Evolutionary conservation across 2,113 vertebrate genomes (phyloP), one percentile per base, ranked within the genome.

Genomic region (Hirundichthys speculiger): DNA sequence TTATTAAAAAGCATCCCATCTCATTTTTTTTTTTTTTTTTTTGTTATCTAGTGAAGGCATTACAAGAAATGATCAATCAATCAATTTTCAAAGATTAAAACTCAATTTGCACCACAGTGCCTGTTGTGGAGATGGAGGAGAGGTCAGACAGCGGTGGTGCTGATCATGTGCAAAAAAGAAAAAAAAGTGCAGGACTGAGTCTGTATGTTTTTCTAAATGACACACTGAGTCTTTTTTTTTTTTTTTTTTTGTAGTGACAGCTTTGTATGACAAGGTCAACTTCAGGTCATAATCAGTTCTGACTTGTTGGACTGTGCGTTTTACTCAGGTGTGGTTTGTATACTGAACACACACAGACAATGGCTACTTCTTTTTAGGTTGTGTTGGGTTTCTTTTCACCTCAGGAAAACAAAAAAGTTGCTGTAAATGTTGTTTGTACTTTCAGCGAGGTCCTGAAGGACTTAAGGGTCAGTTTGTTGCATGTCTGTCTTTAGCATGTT

Each of bases 271-370:
- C 71, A 24, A 62, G 25, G 34, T 5, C 41, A 61, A 63, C 46
- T 72, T 61, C 54, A 70, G 57, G 58, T 43, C 40, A 45, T 56
- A 13, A 59, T 67, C 50, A 38, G 14, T 24, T 79, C 12, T 30
- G 60, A 72, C 43, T 65, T 24, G 10, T 20, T 74, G 49, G 52
- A 69, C 40, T 30, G 1, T 39, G 65, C 24, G 38, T 54, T 69
- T 74, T 21, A 60, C 69, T 79, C 64, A 70, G 82, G 79, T 72
- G 63, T 65, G 60, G 25, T 53, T 69, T 83, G 53, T 79, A 49
- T 71, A 62, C 30, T 59, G 58, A 66, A 73, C 49, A 83, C 49
- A 83, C 63, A 73, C 49, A 59, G 34, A 24, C 7, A 0, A 40
- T 11, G 16, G 39, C 39, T 46, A 6, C 16, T 56, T 68, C 1